A percentile compares a stretch with the other conserved stretches of the same genome.
Evolutionary conservation across 2,797 vertebrate species (phyloP).

Genomic region (Sebastes jordani): DNA sequence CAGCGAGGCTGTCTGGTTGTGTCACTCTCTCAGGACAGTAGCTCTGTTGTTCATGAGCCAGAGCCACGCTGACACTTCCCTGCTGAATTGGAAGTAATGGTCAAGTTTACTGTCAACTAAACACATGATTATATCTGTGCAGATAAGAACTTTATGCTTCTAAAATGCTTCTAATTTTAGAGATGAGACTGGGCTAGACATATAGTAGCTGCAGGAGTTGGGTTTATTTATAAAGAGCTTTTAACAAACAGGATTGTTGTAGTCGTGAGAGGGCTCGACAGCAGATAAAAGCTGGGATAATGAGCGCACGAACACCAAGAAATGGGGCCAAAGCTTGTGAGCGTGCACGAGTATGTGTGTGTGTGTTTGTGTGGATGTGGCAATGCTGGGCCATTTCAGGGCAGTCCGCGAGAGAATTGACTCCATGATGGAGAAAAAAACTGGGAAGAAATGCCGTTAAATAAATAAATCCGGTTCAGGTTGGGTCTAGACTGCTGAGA

Average conservation of each 20-base stretch:
- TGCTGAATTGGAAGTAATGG: slow-evolving; percentile 25
- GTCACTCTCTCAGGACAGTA: slow-evolving; percentile 30
- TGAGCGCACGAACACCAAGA: not conserved
- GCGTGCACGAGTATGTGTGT: not conserved
- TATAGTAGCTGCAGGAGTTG: not conserved
- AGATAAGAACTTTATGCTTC: not conserved
- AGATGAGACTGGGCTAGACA: not conserved
- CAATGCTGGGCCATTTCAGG: not conserved
- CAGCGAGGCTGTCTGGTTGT: slow-evolving; percentile 37
- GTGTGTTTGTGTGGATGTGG: not conserved
- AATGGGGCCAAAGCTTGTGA: not conserved
- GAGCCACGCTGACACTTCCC: not conserved
- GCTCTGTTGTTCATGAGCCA: slow-evolving; percentile 32
- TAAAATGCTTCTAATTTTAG: not conserved
- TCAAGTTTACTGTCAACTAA: slow-evolving; percentile 17
- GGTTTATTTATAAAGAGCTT: slow-evolving; percentile 31
- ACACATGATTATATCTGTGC: not conserved
- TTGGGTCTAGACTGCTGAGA: not conserved
- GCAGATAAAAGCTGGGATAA: slow-evolving; percentile 7
- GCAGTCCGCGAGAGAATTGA: not conserved
- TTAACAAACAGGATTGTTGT: slow-evolving; percentile 10
- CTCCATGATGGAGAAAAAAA: not conserved
- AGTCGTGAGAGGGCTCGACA: not conserved
- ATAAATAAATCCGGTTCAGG: not conserved
- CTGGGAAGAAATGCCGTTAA: not conserved